Conservation (phyloP, 30 jellyfish, hydroid and myxozoan genomes). For the Euphysa ruthae region DNA sequence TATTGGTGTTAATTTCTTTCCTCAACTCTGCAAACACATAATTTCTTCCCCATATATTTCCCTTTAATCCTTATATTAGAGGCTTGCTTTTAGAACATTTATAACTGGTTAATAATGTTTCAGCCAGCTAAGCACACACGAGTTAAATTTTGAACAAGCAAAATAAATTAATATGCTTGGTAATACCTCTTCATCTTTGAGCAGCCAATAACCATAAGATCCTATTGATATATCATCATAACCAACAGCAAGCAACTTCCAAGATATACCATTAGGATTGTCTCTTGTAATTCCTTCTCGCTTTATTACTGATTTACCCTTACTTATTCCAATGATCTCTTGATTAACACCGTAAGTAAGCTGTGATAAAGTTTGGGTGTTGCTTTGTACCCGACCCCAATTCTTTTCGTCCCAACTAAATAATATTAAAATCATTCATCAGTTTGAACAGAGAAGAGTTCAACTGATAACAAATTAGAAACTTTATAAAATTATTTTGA, state of each 20-base stretch:
- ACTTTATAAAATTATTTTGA: too few relatives aligned
- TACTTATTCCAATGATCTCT: constrained; percentile 12
- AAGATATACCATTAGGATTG: constrained; percentile 26
- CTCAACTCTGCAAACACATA: too few relatives aligned
- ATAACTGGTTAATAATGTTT: too few relatives aligned
- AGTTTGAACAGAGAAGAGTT: too few relatives aligned
- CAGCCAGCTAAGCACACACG: too few relatives aligned
- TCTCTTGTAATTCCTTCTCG: constrained; percentile 15
- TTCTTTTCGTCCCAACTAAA: too few relatives aligned
- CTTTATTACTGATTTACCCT: not conserved
- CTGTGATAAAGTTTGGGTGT: not conserved
- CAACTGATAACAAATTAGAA: too few relatives aligned
- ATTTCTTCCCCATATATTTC: constrained; percentile 88
- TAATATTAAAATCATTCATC: not conserved
- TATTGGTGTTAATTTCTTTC: too few relatives aligned
- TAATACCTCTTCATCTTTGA: too few relatives aligned
- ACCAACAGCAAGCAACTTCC: constrained; percentile 41
- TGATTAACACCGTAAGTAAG: constrained; percentile 14
- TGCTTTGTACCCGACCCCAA: constrained; percentile 21
- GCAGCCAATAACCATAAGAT: constrained; percentile 79
- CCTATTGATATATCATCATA: constrained; percentile 51
- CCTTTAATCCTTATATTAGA: constrained; percentile 80
- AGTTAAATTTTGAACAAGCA: too few relatives aligned
- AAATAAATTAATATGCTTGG: too few relatives aligned
- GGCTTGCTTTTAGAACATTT: constrained; percentile 40